phyloP scores from a whole-genome alignment of 2,888 invertebrate genomes.

The Drosophila neutralis region DNA sequence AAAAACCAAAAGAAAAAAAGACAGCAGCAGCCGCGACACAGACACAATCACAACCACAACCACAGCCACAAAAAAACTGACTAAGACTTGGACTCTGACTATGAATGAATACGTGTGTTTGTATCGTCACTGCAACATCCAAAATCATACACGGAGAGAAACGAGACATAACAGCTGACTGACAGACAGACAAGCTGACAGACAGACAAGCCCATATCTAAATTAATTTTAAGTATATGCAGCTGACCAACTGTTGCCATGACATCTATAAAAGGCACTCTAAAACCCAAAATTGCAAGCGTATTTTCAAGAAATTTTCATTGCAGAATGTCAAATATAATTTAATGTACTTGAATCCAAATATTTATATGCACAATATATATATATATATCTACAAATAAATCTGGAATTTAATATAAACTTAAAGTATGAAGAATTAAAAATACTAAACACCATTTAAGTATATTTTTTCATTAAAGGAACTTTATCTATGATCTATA shows the following conservation, averaged over 20 bases:
- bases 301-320: neutral
- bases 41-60: constrained; percentile 30
- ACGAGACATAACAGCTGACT: neutral
- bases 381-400: neutral
- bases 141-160: constrained; percentile 12
- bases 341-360: neutral
- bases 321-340: neutral
- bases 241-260: neutral
- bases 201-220: neutral
- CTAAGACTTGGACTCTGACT: constrained; percentile 19
- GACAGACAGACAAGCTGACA: neutral
- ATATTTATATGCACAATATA: neutral
- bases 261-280: neutral
- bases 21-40: constrained; percentile 44
- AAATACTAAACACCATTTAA: neutral
- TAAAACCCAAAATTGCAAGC: neutral
- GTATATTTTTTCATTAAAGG: neutral
- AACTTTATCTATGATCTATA: neutral
- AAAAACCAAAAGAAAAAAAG: neutral
- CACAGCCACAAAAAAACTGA: constrained; percentile 8
- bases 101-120: neutral
- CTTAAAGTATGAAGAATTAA: neutral
- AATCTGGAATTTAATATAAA: neutral
- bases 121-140: constrained; percentile 23
- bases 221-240: neutral